Conservation (phyloP, 1,140 invertebrate species). For the Philaenus spumarius region DNA sequence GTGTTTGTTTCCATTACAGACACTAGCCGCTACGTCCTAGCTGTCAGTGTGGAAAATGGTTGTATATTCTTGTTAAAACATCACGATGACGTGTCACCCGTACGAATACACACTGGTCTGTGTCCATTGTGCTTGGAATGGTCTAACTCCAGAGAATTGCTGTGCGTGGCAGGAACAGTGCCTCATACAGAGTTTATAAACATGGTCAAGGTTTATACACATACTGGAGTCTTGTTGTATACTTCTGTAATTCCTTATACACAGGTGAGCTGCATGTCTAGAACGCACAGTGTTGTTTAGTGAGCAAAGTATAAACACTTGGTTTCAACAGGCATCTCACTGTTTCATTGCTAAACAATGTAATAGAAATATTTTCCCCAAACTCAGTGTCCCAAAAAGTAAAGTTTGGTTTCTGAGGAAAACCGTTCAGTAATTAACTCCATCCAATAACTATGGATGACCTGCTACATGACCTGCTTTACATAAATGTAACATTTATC, state of each 20-base stretch:
- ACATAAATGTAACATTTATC: too few species aligned
- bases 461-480: too few species aligned
- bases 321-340: too few species aligned
- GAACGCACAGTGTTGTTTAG: too few species aligned
- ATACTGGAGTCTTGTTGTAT: conserved; percentile 64
- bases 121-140: conserved; percentile 84
- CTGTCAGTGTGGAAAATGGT: conserved; percentile 83
- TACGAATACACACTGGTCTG: conserved; percentile 73
- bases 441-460: too few species aligned
- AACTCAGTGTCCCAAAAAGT: too few species aligned
- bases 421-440: too few species aligned
- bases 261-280: conserved; percentile 55
- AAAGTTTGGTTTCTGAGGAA: too few species aligned
- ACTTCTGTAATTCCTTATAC: conserved; percentile 66
- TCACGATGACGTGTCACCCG: conserved; percentile 87
- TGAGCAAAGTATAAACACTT: too few species aligned
- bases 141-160: conserved; percentile 87
- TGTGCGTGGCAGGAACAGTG: conserved; percentile 82
- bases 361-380: too few species aligned
- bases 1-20: conserved; percentile 37
- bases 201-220: conserved; percentile 72
- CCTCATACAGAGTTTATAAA: conserved; percentile 53
- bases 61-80: conserved; percentile 80
- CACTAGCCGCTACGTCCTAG: conserved; percentile 65
- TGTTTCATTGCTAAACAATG: too few species aligned